phyloP scores from a whole-genome alignment of 2,797 vertebrate species.

The Arremon brunneinucha region DNA sequence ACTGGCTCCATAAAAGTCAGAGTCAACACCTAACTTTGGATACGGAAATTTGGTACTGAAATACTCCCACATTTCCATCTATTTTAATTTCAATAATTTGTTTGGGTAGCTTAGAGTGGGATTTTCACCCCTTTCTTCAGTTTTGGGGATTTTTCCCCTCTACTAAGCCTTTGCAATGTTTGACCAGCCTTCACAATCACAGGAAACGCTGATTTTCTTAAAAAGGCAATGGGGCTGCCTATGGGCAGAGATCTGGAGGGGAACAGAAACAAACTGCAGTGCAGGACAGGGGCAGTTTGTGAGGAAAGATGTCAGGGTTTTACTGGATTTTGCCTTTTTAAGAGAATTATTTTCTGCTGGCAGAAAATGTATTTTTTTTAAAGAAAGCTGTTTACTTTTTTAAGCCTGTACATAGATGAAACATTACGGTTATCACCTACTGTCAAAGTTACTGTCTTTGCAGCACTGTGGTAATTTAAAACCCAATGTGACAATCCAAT shows the following conservation, averaged over 20 bases:
- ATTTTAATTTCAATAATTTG: not conserved
- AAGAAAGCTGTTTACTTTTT: not conserved
- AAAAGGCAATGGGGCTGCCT: not conserved
- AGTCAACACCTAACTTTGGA: not conserved
- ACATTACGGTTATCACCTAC: not conserved
- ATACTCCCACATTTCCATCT: not conserved
- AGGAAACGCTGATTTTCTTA: not conserved
- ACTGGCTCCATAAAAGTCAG: not conserved
- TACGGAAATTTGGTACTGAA: not conserved
- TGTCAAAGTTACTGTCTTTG: not conserved
- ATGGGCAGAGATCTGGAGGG: not conserved
- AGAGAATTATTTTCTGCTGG: conserved; percentile 60
- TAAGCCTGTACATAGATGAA: not conserved
- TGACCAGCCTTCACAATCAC: not conserved
- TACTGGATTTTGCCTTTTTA: conserved; percentile 23
- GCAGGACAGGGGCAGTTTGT: not conserved
- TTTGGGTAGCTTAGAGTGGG: not conserved
- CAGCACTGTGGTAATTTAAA: conserved; percentile 12
- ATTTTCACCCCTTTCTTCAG: not conserved
- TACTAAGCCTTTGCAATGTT: not conserved
- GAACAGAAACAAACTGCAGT: not conserved
- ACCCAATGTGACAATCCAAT: not conserved
- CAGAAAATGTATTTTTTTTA: conserved; percentile 28
- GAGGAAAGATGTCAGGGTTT: not conserved
- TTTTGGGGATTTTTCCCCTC: not conserved